These are phyloP conservation scores for Ageneiosus marmoratus DNA, from an alignment of 2,113 vertebrate species.

Conservation along the genomic window DNA sequence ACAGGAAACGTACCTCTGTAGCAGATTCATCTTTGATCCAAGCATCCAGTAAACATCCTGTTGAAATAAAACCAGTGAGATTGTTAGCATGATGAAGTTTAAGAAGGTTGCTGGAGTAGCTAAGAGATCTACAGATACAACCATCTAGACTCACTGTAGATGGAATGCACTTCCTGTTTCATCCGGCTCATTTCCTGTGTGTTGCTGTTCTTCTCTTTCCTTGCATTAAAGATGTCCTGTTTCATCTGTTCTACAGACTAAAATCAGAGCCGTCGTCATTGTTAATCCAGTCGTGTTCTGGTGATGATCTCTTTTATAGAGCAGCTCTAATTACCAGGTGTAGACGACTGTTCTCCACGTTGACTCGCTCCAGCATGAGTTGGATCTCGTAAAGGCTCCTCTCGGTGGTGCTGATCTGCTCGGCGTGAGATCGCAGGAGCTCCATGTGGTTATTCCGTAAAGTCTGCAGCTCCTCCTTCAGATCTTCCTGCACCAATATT, in stretches of 20 bases:
- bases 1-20: neutral
- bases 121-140: neutral
- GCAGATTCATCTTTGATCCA: neutral
- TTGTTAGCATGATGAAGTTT: neutral
- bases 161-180: conserved; percentile 38
- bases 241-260: conserved; percentile 61
- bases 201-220: conserved; percentile 53
- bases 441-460: conserved; percentile 26
- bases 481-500: conserved; percentile 38
- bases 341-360: conserved; percentile 66
- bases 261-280: neutral
- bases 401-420: conserved; percentile 59
- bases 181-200: conserved; percentile 40
- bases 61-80: neutral
- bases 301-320: neutral
- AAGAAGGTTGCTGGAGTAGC: too few species aligned
- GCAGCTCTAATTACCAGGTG: conserved; percentile 43
- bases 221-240: conserved; percentile 56
- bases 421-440: conserved; percentile 37
- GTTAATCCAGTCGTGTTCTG: neutral
- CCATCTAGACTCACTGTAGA: conserved; percentile 56
- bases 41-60: neutral
- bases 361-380: conserved; percentile 59
- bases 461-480: conserved; percentile 51
- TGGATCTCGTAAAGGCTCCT: conserved; percentile 54